Percentiles rank a stretch among this genome's conserved stretches.
phyloP scores from a whole-genome alignment of 2,888 invertebrate species.

The Abrostola tripartita region DNA sequence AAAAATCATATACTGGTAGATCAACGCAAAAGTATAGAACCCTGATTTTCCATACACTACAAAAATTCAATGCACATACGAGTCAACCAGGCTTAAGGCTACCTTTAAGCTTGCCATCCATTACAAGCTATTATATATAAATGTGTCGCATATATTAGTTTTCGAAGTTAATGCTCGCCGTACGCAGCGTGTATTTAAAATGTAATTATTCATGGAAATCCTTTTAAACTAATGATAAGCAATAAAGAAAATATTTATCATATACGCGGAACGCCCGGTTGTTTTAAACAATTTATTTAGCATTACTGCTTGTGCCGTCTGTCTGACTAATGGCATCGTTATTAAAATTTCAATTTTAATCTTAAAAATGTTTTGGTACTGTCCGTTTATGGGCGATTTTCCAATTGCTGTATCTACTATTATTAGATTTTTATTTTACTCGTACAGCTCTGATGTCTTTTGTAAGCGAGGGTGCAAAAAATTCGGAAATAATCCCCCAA shows the following conservation, averaged over 20 bases:
- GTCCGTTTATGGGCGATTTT: no score
- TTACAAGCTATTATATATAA: conserved; percentile 39
- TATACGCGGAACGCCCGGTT: conserved; percentile 33
- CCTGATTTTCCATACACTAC: neutral
- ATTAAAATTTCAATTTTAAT: neutral
- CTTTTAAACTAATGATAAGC: conserved; percentile 43
- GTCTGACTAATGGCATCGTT: conserved; percentile 16
- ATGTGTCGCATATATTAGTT: conserved; percentile 50
- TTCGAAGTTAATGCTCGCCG: conserved; percentile 31
- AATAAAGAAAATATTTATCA: conserved; percentile 49
- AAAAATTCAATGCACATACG: neutral
- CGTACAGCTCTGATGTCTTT: no score
- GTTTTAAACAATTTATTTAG: conserved; percentile 36
- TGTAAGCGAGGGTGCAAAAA: no score
- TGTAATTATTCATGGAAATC: conserved; percentile 50
- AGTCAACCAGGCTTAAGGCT: neutral
- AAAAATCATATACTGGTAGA: neutral
- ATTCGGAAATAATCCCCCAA: no score
- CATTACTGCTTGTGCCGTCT: conserved; percentile 17
- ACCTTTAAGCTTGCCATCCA: conserved; percentile 18
- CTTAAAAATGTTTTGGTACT: neutral
- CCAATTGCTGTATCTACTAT: no score
- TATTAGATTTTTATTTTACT: no score
- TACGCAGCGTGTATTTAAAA: conserved; percentile 49
- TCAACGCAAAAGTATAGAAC: neutral